A percentile compares a stretch with the other conserved stretches of the same genome.
These are phyloP conservation scores for Lasiommata megera DNA, from an alignment of 2,888 invertebrate species.

Conservation along the genomic window DNA sequence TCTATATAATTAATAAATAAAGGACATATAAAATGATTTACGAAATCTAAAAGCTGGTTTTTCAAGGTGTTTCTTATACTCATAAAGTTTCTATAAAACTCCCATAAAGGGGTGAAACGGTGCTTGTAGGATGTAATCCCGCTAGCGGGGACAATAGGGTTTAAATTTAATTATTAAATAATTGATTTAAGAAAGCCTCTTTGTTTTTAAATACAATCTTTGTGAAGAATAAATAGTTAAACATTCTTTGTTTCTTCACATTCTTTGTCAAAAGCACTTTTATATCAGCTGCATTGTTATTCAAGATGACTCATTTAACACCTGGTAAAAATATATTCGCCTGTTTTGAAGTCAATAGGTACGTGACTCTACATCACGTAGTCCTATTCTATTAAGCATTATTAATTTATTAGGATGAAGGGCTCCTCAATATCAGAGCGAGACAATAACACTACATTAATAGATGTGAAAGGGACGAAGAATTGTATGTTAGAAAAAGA, in stretches of 20 bases:
- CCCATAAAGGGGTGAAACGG: too few species aligned
- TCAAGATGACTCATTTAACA: background rate
- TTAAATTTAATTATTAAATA: too few species aligned
- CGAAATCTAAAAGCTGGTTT: too few species aligned
- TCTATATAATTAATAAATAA: too few species aligned
- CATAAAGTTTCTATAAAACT: too few species aligned
- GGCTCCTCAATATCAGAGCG: background rate
- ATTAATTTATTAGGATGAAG: background rate
- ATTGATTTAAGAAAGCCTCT: too few species aligned
- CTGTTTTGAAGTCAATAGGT: constrained; percentile 7
- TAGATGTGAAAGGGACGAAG: background rate
- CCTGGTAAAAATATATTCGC: background rate
- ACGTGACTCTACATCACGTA: constrained; percentile 32
- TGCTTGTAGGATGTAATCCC: too few species aligned
- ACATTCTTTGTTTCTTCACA: background rate
- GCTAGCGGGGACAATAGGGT: too few species aligned
- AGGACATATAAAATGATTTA: too few species aligned
- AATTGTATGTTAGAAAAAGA: constrained; percentile 12
- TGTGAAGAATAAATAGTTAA: too few species aligned
- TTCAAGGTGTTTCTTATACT: too few species aligned
- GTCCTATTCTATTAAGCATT: constrained; percentile 3
- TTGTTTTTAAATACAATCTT: too few species aligned
- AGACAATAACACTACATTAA: background rate
- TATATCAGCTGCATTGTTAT: background rate
- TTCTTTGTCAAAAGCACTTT: background rate